Evolutionary conservation across 2,888 invertebrate genomes (phyloP).

Genomic region (Sycophila texana): DNA sequence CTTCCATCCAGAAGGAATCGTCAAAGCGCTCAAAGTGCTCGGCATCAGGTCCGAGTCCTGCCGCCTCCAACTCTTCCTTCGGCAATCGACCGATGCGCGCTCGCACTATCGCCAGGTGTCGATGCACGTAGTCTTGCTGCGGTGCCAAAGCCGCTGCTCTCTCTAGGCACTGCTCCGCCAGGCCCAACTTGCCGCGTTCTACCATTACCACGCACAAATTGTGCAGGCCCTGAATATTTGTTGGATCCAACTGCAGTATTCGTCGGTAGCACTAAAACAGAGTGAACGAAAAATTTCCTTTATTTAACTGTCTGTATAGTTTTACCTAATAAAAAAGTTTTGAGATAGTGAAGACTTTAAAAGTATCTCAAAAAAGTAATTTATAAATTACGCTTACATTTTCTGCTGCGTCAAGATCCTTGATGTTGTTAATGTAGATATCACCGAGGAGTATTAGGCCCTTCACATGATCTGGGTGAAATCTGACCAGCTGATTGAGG

Average conservation of each 20-base stretch:
- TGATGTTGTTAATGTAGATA: conserved; percentile 96
- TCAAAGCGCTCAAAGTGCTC: conserved; percentile 65
- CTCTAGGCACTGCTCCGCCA: conserved; percentile 90
- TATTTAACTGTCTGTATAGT: neutral
- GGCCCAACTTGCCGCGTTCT: conserved; percentile 90
- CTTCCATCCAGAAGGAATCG: conserved; percentile 66
- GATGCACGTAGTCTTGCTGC: conserved; percentile 91
- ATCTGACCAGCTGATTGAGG: conserved; percentile 91
- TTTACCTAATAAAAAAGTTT: neutral
- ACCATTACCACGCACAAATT: conserved; percentile 97
- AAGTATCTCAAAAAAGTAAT: too few relatives aligned
- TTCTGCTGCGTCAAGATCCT: conserved; percentile 95
- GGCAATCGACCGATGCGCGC: conserved; percentile 78
- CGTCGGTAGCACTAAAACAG: conserved; percentile 87
- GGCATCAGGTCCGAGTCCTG: conserved; percentile 45
- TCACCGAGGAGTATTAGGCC: conserved; percentile 95
- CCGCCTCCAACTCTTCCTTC: conserved; percentile 68
- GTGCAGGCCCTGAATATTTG: conserved; percentile 95
- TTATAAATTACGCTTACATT: conserved; percentile 80
- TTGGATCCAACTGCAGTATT: conserved; percentile 90
- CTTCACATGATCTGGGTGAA: conserved; percentile 95
- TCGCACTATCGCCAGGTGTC: conserved; percentile 93
- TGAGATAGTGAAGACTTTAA: too few relatives aligned
- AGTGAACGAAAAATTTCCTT: neutral
- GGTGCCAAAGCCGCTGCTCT: conserved; percentile 90